Conservation (phyloP, 2,888 invertebrate species). For the Caenorhabditis sp. region DNA sequence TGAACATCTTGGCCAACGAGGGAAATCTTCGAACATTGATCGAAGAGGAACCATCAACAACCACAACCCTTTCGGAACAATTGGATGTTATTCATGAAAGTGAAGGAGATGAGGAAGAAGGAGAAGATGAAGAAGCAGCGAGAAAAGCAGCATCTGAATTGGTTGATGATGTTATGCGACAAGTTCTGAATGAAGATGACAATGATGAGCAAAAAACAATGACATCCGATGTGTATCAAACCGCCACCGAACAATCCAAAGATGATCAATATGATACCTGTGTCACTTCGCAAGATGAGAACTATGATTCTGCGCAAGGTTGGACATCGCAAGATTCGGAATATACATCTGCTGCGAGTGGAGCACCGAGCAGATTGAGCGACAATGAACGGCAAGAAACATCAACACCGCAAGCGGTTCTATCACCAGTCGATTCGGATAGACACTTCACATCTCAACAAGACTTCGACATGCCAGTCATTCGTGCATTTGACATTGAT, state of each 20-base stretch:
- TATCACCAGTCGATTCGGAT: constrained; percentile 62
- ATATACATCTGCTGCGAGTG: constrained; percentile 52
- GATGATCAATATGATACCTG: constrained; percentile 59
- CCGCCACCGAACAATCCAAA: constrained; percentile 48
- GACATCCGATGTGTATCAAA: constrained; percentile 37
- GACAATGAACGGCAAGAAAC: constrained; percentile 43
- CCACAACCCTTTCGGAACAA: constrained; percentile 31
- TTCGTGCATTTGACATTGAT: constrained; percentile 35
- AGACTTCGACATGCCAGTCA: constrained; percentile 44
- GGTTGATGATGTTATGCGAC: constrained; percentile 46
- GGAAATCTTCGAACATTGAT: constrained; percentile 14
- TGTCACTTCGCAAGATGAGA: constrained; percentile 58
- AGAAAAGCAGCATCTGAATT: constrained; percentile 34
- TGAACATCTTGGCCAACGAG: constrained; percentile 50
- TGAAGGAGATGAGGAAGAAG: constrained; percentile 34
- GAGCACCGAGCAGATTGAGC: constrained; percentile 39
- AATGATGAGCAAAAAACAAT: constrained; percentile 35
- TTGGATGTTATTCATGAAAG: constrained; percentile 42
- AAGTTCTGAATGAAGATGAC: constrained; percentile 22
- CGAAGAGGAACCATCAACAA: constrained; percentile 42
- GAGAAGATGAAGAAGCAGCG: constrained; percentile 28
- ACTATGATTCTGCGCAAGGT: constrained; percentile 53
- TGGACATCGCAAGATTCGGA: constrained; percentile 59
- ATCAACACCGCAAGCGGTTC: constrained; percentile 45
- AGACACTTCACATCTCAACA: constrained; percentile 48